These are phyloP conservation scores for Syrista parreyssii DNA, from an alignment of 2,888 invertebrate species.

Conservation along the genomic window DNA sequence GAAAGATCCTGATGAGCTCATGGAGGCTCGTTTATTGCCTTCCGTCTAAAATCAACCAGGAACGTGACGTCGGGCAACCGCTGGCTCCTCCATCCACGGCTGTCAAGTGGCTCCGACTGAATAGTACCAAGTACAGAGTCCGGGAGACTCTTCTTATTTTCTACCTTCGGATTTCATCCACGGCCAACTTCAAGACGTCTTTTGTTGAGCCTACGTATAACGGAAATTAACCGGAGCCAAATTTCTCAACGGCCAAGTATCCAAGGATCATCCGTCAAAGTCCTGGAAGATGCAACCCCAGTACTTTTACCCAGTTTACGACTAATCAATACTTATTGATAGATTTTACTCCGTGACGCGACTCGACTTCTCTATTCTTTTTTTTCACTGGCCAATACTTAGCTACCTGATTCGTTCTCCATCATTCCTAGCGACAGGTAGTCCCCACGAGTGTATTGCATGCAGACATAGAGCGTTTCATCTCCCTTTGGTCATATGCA, in stretches of 20 bases:
- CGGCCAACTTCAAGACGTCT: neutral
- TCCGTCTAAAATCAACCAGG: neutral
- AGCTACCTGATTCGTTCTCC: neutral
- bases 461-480: neutral
- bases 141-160: neutral
- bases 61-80: neutral
- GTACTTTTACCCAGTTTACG: neutral
- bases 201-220: neutral
- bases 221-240: neutral
- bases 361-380: neutral
- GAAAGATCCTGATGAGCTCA: neutral
- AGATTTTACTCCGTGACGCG: neutral
- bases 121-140: neutral
- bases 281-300: no score
- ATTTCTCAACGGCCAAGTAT: neutral
- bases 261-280: neutral
- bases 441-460: neutral
- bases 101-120: neutral
- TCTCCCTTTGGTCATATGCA: neutral
- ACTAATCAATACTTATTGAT: neutral
- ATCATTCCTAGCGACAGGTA: neutral
- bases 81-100: neutral
- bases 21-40: neutral
- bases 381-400: neutral
- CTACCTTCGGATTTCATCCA: neutral